These are phyloP conservation scores for Plectropomus leopardus DNA, from an alignment of 2,113 vertebrate species.

Conservation along the genomic window DNA sequence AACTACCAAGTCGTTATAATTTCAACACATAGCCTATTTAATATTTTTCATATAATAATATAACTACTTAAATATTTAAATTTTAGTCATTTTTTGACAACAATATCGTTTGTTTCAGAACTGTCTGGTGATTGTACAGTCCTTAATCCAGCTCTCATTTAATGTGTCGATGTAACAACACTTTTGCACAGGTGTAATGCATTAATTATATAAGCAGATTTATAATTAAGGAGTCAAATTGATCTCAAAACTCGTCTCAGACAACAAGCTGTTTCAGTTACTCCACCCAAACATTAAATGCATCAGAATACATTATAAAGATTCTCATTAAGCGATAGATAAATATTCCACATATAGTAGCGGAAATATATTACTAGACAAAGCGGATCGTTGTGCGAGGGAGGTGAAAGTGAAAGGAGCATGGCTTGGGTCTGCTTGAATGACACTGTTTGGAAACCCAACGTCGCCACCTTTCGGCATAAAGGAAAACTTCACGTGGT, in stretches of 20 bases:
- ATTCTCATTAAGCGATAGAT: background rate
- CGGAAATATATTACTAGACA: conserved; percentile 13
- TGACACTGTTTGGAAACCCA: conserved; percentile 85
- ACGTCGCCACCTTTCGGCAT: conserved; percentile 95
- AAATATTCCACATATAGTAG: background rate
- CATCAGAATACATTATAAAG: background rate
- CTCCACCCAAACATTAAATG: background rate
- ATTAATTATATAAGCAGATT: conserved; percentile 26
- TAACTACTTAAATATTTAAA: background rate
- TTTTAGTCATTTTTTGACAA: background rate
- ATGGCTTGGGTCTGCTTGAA: background rate
- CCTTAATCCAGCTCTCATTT: background rate
- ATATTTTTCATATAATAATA: background rate
- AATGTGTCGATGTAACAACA: background rate
- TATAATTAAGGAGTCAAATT: conserved; percentile 8
- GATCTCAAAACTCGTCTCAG: background rate
- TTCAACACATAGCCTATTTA: background rate
- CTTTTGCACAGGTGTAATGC: background rate
- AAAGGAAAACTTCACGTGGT: conserved; percentile 47
- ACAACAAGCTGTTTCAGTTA: background rate
- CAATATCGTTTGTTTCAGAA: background rate
- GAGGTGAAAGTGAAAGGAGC: conserved; percentile 13
- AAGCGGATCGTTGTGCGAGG: conserved; percentile 1
- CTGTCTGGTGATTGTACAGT: background rate
- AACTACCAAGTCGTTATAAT: background rate